phyloP scores from a whole-genome alignment of 2,113 vertebrate genomes.

The Podilymbus podiceps region DNA sequence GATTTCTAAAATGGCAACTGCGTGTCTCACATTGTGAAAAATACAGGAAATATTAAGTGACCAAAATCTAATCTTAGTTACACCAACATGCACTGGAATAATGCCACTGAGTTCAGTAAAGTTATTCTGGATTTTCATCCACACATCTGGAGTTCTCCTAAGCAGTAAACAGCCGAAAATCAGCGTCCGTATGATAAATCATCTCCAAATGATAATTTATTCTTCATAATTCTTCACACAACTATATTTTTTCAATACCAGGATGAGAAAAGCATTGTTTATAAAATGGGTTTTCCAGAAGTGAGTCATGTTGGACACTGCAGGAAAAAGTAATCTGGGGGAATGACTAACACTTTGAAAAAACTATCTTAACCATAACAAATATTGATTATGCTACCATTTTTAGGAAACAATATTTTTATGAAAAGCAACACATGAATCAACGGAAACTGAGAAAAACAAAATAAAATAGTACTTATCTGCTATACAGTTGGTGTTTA shows the following conservation, averaged over 20 bases:
- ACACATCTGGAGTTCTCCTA: neutral
- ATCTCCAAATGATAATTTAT: neutral
- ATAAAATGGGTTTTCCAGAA: neutral
- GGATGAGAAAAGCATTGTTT: neutral
- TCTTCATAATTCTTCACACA: neutral
- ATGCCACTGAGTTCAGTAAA: neutral
- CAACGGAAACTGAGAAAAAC: neutral
- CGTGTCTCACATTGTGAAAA: neutral
- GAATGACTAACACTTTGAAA: conserved; percentile 4
- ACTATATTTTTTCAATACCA: neutral
- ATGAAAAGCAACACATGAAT: neutral
- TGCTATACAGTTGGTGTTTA: neutral
- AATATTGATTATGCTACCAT: neutral
- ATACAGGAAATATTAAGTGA: neutral
- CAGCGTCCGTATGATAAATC: neutral
- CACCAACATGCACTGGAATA: neutral
- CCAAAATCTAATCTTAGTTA: neutral
- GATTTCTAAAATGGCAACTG: neutral
- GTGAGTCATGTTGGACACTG: neutral
- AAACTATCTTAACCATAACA: neutral
- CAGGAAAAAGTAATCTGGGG: neutral
- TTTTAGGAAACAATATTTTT: neutral
- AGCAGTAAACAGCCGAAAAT: neutral
- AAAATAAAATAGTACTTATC: neutral
- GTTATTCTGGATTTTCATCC: neutral